Evolutionary conservation across 2,797 vertebrate genomes (phyloP).

Genomic region (Gouania willdenowi): DNA sequence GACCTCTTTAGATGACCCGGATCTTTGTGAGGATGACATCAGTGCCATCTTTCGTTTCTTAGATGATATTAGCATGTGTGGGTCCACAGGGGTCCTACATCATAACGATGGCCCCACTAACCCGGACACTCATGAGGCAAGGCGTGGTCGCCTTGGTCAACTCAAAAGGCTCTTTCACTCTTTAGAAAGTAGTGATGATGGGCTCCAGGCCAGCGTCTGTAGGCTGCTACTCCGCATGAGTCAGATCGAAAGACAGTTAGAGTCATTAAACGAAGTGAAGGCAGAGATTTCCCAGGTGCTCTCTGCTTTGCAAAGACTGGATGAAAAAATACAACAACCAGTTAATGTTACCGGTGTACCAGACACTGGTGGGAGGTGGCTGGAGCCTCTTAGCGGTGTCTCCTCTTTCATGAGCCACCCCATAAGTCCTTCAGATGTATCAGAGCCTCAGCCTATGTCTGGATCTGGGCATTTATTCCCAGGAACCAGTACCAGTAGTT

Average conservation of each 20-base stretch:
- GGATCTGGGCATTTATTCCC: conserved; percentile 61
- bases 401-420: conserved; percentile 73
- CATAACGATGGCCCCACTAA: conserved; percentile 83
- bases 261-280: conserved; percentile 91
- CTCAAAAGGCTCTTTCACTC: conserved; percentile 80
- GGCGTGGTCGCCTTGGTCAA: conserved; percentile 75
- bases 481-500: conserved; percentile 68
- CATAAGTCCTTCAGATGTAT: conserved; percentile 65
- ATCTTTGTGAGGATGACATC: conserved; percentile 90
- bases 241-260: conserved; percentile 92
- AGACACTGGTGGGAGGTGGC: conserved; percentile 50
- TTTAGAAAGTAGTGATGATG: conserved; percentile 84
- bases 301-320: conserved; percentile 86
- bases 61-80: conserved; percentile 96
- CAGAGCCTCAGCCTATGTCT: conserved; percentile 72
- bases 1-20: conserved; percentile 89
- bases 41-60: conserved; percentile 97
- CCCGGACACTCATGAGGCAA: conserved; percentile 70
- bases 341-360: conserved; percentile 40
- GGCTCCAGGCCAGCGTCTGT: conserved; percentile 89
- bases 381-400: conserved; percentile 71
- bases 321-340: conserved; percentile 87
- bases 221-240: conserved; percentile 91
- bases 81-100: conserved; percentile 88
- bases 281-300: conserved; percentile 93